phyloP scores from a whole-genome alignment of 1,140 invertebrate genomes.

The Oreohelix idahoensis region DNA sequence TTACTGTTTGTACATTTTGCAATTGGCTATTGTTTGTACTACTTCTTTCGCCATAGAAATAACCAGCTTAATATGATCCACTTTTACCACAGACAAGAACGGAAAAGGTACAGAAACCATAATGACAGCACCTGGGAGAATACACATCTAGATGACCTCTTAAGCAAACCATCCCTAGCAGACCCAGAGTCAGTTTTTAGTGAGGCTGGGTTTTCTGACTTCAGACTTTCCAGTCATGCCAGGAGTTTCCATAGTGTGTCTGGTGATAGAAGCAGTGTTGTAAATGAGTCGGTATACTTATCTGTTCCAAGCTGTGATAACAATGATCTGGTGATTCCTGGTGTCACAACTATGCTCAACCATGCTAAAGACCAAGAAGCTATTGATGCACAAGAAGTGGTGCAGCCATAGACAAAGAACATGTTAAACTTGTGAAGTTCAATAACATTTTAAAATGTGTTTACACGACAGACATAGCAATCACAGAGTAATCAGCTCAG shows the following conservation, averaged over 20 bases:
- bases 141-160: neutral
- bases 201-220: neutral
- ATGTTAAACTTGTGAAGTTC: too few relatives aligned
- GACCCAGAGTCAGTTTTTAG: conserved; percentile 33
- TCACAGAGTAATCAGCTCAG: too few relatives aligned
- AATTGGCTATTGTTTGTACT: too few relatives aligned
- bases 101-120: neutral
- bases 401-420: too few relatives aligned
- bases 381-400: too few relatives aligned
- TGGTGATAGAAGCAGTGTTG: neutral
- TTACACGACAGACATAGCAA: too few relatives aligned
- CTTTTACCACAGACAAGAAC: neutral
- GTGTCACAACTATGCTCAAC: neutral
- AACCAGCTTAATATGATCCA: neutral
- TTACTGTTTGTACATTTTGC: too few relatives aligned
- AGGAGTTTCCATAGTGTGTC: neutral
- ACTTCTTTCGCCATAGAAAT: too few relatives aligned
- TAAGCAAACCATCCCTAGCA: conserved; percentile 24
- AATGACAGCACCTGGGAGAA: neutral
- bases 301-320: neutral
- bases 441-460: too few relatives aligned
- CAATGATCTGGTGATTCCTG: neutral
- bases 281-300: neutral
- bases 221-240: neutral
- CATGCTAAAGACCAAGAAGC: neutral